phyloP scores from a whole-genome alignment of 2,113 vertebrate species.

The Gulo gulo region DNA sequence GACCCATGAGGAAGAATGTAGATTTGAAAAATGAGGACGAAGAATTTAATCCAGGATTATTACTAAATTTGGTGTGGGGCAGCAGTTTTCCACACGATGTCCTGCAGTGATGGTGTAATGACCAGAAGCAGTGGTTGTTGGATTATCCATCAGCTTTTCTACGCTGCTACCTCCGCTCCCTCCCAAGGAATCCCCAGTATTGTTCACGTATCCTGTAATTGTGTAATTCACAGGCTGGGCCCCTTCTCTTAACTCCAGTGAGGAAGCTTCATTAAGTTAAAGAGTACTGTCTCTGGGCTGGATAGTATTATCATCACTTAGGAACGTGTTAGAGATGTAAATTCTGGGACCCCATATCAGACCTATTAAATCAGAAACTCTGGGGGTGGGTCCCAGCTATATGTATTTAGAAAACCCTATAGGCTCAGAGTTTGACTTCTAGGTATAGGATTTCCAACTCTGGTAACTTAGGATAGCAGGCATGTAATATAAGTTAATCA shows the following conservation, averaged over 20 bases:
- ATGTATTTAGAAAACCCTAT: not conserved
- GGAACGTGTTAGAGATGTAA: not conserved
- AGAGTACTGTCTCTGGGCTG: not conserved
- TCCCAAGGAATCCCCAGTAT: not conserved
- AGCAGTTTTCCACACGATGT: not conserved
- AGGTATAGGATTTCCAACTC: not conserved
- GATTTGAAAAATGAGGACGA: not conserved
- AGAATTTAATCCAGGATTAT: not conserved
- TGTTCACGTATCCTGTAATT: not conserved
- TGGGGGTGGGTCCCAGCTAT: not conserved
- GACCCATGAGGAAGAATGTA: not conserved
- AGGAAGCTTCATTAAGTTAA: not conserved
- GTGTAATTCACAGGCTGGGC: not conserved
- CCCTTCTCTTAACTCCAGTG: not conserved
- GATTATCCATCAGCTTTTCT: not conserved
- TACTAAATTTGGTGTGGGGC: not conserved
- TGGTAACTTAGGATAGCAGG: not conserved
- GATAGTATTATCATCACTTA: not conserved
- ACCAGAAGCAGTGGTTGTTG: not conserved
- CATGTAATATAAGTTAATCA: not conserved
- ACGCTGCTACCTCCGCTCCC: accelerated
- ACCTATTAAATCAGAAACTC: not conserved
- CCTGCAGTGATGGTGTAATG: not conserved
- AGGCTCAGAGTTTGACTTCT: not conserved
- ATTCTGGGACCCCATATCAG: not conserved